phyloP scores from a whole-genome alignment of 2,797 vertebrate species.

The Moxostoma hubbsi region DNA sequence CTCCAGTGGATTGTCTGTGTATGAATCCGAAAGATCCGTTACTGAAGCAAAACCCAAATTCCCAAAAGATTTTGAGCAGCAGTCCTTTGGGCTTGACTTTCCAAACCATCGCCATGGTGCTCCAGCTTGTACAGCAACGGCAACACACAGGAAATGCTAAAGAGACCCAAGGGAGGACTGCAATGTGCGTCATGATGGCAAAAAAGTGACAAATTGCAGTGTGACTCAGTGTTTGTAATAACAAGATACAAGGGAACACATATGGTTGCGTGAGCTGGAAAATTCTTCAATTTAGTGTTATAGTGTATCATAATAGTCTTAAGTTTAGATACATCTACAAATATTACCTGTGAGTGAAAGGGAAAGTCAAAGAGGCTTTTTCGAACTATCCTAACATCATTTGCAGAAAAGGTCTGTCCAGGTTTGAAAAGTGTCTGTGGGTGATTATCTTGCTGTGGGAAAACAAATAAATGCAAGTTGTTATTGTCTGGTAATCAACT shows the following conservation, averaged over 20 bases:
- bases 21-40: conserved; percentile 85
- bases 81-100: conserved; percentile 78
- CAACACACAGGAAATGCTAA: conserved; percentile 26
- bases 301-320: too few species aligned
- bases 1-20: conserved; percentile 74
- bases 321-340: background rate
- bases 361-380: conserved; percentile 69
- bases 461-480: background rate
- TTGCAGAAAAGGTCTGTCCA: conserved; percentile 86
- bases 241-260: too few species aligned
- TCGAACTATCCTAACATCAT: conserved; percentile 75
- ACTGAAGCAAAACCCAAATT: conserved; percentile 77
- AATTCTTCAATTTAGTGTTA: too few species aligned
- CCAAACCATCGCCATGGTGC: conserved; percentile 78
- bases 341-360: conserved; percentile 88
- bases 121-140: conserved; percentile 70
- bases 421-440: conserved; percentile 84
- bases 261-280: too few species aligned
- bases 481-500: background rate
- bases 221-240: conserved; percentile 7
- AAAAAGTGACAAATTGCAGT: background rate
- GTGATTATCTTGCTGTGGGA: conserved; percentile 78
- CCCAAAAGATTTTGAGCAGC: conserved; percentile 80
- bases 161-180: conserved; percentile 13
- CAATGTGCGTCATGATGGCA: background rate